Evolutionary conservation across 2,113 vertebrate species (phyloP).

Genomic region (Cavia porcellus): DNA sequence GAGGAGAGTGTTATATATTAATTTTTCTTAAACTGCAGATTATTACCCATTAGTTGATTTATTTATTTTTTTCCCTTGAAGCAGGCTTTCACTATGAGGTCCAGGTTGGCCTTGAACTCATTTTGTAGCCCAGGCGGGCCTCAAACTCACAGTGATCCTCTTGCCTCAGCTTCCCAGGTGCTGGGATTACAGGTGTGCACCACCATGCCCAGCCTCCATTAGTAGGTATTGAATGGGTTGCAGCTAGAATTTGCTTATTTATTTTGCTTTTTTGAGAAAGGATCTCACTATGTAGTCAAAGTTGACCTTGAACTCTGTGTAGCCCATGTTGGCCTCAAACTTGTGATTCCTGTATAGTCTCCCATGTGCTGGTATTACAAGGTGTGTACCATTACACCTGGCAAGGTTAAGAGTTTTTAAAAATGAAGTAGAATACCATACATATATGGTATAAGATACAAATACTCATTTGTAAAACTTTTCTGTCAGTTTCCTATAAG

Average conservation of each 20-base stretch:
- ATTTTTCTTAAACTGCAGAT: slow-evolving; percentile 3
- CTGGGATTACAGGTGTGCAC: neutral
- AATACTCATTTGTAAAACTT: neutral
- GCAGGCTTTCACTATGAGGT: neutral
- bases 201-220: neutral
- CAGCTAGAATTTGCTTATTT: neutral
- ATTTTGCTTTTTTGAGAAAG: neutral
- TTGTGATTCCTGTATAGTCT: neutral
- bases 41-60: neutral
- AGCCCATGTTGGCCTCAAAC: neutral
- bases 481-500: neutral
- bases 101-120: neutral
- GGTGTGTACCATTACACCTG: neutral
- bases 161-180: neutral
- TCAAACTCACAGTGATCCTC: neutral
- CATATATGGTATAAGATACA: neutral
- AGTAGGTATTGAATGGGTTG: neutral
- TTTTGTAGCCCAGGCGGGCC: neutral
- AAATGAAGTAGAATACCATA: neutral
- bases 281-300: neutral
- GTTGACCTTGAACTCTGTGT: neutral
- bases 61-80: neutral
- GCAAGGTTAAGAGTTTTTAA: neutral
- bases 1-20: neutral
- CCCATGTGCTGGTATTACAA: neutral